Evolutionary conservation across 1,140 invertebrate genomes (phyloP), one percentile per base, ranked within the genome.

Genomic region (Euschistus heros): DNA sequence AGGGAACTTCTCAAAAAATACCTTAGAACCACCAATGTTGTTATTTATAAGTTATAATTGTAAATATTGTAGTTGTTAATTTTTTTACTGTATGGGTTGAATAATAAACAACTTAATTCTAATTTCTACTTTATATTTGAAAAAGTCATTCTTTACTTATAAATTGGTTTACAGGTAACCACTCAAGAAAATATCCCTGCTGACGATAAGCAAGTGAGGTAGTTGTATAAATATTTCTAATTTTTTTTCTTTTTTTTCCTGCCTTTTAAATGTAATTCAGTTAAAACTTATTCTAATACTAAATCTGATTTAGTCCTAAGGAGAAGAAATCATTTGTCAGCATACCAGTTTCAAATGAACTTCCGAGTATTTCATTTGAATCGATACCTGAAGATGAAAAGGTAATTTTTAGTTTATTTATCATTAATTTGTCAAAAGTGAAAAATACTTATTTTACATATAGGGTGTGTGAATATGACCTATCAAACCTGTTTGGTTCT

Each of bases 361-460:
- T 50, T 50, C 47, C 5, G 22, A n/a, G 26, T 27, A 26, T 59
- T n/a, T n/a, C 55, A 33, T 59, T 59, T 59, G 55, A 27, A 59
- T 24, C 20, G 0, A 26, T 59, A 2, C 55, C 55, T 22, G 55
- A 27, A 27, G 55, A 59, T 59, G 55, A 59, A 26, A 59, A 24
- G 55, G 55, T 59, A 59, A 27, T 7, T 52, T 52, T 13, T 52
- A 52, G 20, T 22, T 17, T 22, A 30, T 22, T 26, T 4, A 57
- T 57, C 15, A 26, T 6, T 26, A 22, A 22, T 18, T 55, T 13
- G 18, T 18, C 8, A 55, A 13, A 13, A 18, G 18, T 55, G 18
- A n/a, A 8, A 10, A 8, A 18, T 55, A 13, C 10, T 8, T 55
- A 8, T 24, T 18, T 18, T 13, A 18, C 8, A 18, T 13, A 55